These are phyloP conservation scores for Octonoba sinensis DNA, from an alignment of 2,888 invertebrate species.

Conservation along the genomic window DNA sequence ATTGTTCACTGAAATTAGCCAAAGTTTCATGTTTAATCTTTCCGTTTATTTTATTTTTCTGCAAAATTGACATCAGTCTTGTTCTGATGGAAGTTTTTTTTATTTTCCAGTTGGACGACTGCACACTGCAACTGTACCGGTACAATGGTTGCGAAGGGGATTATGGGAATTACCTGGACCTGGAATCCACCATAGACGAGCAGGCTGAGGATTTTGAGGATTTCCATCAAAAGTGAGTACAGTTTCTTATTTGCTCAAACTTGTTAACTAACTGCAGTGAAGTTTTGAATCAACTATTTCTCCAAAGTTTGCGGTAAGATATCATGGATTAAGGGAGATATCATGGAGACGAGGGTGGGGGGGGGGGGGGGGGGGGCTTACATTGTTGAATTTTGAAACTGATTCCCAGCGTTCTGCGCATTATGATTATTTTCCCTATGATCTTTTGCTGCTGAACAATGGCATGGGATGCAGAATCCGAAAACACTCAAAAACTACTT, in stretches of 20 bases:
- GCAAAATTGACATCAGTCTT: not conserved
- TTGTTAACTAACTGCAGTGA: too few species aligned
- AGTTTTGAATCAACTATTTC: too few species aligned
- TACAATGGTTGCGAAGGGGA: conserved; percentile 81
- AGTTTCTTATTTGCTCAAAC: not conserved
- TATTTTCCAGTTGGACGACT: conserved; percentile 89
- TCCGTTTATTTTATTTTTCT: not conserved
- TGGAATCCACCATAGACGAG: conserved; percentile 95
- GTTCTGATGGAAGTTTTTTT: not conserved
- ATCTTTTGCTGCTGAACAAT: too few species aligned
- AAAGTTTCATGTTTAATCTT: not conserved
- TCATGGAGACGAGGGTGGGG: too few species aligned
- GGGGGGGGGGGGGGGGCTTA: too few species aligned
- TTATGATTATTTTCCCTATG: too few species aligned
- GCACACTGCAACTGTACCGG: conserved; percentile 94
- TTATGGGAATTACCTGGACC: conserved; percentile 95
- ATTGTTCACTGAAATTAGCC: not conserved
- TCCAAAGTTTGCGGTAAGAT: too few species aligned
- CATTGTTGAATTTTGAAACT: too few species aligned
- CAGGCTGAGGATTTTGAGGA: conserved; percentile 98
- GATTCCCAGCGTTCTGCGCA: too few species aligned
- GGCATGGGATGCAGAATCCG: too few species aligned
- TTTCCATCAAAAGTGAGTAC: conserved; percentile 77
- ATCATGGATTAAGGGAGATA: too few species aligned
- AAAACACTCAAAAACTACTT: too few species aligned